Evolutionary conservation across 2,888 invertebrate species (phyloP).

Genomic region (Acleris laterana): DNA sequence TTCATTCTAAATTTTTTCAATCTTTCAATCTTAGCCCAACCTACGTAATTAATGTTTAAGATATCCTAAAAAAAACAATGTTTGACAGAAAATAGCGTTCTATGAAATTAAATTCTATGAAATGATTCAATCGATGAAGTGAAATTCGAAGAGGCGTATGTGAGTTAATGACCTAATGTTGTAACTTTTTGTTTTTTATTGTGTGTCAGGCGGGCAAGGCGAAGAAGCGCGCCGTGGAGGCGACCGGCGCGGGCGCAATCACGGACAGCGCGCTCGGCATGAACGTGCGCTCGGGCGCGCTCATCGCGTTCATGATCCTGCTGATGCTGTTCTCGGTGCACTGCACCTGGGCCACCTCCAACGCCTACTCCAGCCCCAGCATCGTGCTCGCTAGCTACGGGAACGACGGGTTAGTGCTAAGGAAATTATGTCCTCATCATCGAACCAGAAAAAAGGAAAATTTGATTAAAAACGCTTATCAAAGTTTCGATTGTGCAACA

Average conservation of each 20-base stretch:
- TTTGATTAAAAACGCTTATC: constrained; percentile 7
- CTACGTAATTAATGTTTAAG: too few species aligned
- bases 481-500: too few species aligned
- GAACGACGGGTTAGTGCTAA: too few species aligned
- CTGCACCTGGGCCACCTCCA: constrained; percentile 99
- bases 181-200: background rate
- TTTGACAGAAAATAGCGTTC: too few species aligned
- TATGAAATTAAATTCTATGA: too few species aligned
- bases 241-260: constrained; percentile 49
- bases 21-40: too few species aligned
- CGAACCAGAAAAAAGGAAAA: constrained; percentile 2
- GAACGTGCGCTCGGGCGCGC: constrained; percentile 95
- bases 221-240: constrained; percentile 92
- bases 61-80: too few species aligned
- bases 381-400: constrained; percentile 98
- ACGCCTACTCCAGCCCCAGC: constrained; percentile 99
- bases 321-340: constrained; percentile 98
- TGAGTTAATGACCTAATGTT: background rate
- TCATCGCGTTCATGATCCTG: constrained; percentile 95
- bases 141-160: too few species aligned
- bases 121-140: too few species aligned
- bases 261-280: constrained; percentile 90
- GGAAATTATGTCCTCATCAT: too few species aligned
- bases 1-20: too few species aligned
- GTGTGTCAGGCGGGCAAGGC: constrained; percentile 90